Percentiles rank a stretch among this genome's conserved stretches.
Conservation (phyloP, 2,113 vertebrate species). For the Oryzias curvinotus region DNA sequence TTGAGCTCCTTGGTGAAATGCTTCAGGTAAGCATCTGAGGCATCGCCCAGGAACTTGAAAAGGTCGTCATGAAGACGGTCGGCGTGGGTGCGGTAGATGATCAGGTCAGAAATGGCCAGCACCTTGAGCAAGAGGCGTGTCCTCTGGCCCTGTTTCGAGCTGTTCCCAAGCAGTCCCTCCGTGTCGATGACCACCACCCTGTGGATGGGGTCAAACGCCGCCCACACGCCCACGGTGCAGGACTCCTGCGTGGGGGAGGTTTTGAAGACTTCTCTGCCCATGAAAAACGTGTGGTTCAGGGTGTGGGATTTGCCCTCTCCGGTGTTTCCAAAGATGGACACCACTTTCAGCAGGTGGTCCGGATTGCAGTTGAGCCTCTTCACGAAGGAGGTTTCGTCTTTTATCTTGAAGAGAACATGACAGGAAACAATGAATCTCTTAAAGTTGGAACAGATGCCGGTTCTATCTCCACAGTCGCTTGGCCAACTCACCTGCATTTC, state of each 20-base stretch:
- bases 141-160: conserved; percentile 93
- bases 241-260: conserved; percentile 97
- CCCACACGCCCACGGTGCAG: conserved; percentile 98
- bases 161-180: conserved; percentile 94
- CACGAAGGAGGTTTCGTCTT: conserved; percentile 89
- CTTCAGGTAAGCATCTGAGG: conserved; percentile 96
- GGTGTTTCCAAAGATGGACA: conserved; percentile 98
- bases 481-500: conserved; percentile 88
- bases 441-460: neutral
- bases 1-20: conserved; percentile 98
- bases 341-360: conserved; percentile 94
- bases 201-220: conserved; percentile 90
- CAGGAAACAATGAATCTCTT: neutral
- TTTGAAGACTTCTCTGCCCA: conserved; percentile 95
- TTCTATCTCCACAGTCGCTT: neutral
- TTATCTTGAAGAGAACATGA: conserved; percentile 76
- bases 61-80: conserved; percentile 98
- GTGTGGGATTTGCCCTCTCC: conserved; percentile 99
- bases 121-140: conserved; percentile 96
- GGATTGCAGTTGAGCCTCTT: conserved; percentile 86
- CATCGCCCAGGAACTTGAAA: conserved; percentile 98
- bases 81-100: conserved; percentile 97
- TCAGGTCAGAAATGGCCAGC: conserved; percentile 94
- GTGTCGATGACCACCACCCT: conserved; percentile 95
- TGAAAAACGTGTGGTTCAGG: conserved; percentile 97